These are phyloP conservation scores for Penelope pileata DNA, from an alignment of 2,113 vertebrate species.

Conservation along the genomic window DNA sequence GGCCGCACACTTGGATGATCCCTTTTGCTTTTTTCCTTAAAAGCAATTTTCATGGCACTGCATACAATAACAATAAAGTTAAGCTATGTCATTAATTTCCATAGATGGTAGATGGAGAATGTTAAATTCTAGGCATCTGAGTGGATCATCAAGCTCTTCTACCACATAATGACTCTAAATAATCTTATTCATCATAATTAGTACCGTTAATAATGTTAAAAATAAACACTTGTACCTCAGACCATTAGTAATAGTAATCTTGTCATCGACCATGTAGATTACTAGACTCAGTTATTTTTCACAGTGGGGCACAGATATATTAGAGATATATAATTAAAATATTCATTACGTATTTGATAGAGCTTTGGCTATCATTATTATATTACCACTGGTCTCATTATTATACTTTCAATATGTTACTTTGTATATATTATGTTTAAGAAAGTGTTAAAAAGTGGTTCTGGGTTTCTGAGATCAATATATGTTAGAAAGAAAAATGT, in stretches of 20 bases:
- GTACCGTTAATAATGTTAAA: slow-evolving; percentile 72
- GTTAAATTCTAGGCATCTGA: slow-evolving; percentile 68
- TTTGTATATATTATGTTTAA: slow-evolving; percentile 62
- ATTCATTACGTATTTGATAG: slow-evolving; percentile 72
- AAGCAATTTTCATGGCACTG: slow-evolving; percentile 49
- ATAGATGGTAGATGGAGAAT: slow-evolving; percentile 55
- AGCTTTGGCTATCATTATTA: slow-evolving; percentile 27
- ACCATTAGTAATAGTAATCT: slow-evolving; percentile 75
- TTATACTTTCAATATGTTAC: slow-evolving; percentile 35
- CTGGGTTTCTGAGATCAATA: slow-evolving; percentile 30
- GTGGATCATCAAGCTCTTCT: slow-evolving; percentile 60
- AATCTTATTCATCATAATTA: slow-evolving; percentile 70
- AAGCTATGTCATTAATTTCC: slow-evolving; percentile 69
- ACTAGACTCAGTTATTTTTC: slow-evolving; percentile 65
- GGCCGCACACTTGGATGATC: slow-evolving; percentile 11
- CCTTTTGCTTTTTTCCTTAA: slow-evolving; percentile 18
- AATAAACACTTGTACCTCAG: slow-evolving; percentile 72
- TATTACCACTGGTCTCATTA: slow-evolving; percentile 29
- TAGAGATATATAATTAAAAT: slow-evolving; percentile 78
- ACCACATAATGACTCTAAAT: slow-evolving; percentile 69
- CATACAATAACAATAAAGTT: slow-evolving; percentile 13
- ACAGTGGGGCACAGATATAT: slow-evolving; percentile 64
- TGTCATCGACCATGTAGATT: slow-evolving; percentile 71
- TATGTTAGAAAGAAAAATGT: slow-evolving; percentile 37
- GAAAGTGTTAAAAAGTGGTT: slow-evolving; percentile 51